These are phyloP conservation scores for Pandemis corylana DNA, from an alignment of 2,888 invertebrate genomes.

Conservation along the genomic window DNA sequence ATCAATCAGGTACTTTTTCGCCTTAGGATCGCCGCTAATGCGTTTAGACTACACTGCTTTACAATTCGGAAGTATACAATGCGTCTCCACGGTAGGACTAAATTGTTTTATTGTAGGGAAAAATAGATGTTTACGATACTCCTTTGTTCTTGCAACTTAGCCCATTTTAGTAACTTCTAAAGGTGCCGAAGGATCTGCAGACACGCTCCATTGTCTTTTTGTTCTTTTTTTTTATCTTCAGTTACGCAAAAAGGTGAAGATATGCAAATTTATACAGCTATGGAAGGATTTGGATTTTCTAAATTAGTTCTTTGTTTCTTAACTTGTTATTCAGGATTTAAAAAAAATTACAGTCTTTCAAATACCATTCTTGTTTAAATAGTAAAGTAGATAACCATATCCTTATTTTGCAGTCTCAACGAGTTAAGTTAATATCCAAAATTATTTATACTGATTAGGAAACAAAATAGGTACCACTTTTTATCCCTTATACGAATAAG, in stretches of 20 bases:
- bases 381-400: not conserved
- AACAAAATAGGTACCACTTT: too few species aligned
- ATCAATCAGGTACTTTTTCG: slow-evolving; percentile 48
- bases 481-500: too few species aligned
- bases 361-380: slow-evolving; percentile 15
- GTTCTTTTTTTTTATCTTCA: slow-evolving; percentile 31
- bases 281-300: slow-evolving; percentile 33
- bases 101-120: slow-evolving; percentile 76
- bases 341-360: slow-evolving; percentile 2
- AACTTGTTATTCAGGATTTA: slow-evolving; percentile 12
- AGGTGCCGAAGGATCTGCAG: slow-evolving; percentile 62
- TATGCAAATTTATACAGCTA: slow-evolving; percentile 36
- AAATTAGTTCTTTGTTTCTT: slow-evolving; percentile 25
- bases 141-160: slow-evolving; percentile 59
- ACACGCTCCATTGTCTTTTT: slow-evolving; percentile 50
- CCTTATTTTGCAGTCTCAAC: not conserved
- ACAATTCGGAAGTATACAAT: slow-evolving; percentile 81
- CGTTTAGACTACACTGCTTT: slow-evolving; percentile 60
- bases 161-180: slow-evolving; percentile 62
- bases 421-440: too few species aligned
- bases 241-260: slow-evolving; percentile 38
- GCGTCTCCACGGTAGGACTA: slow-evolving; percentile 74
- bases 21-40: slow-evolving; percentile 70
- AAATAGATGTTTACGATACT: slow-evolving; percentile 72
- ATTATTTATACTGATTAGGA: too few species aligned